Evolutionary conservation across 2,888 invertebrate species (phyloP).

Genomic region (Hipparchia sbordonii): DNA sequence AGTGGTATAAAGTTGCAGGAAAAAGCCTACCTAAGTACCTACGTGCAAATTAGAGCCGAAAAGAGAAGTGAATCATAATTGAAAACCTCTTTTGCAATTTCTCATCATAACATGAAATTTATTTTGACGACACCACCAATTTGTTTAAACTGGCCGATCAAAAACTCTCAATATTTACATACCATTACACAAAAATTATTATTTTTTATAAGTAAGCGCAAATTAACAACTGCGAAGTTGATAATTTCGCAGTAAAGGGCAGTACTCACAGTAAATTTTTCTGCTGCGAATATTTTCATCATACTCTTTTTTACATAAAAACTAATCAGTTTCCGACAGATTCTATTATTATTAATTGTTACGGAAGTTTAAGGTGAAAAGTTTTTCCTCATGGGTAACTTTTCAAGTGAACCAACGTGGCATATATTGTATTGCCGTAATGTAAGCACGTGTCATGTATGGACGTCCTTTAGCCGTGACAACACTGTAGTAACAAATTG

Average conservation of each 20-base stretch:
- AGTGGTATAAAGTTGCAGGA: no score
- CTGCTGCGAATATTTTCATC: not conserved
- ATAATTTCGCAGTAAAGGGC: not conserved
- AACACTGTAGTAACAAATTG: no score
- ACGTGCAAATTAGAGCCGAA: no score
- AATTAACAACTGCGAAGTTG: constrained; percentile 7
- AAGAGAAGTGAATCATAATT: not conserved
- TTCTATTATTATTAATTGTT: no score
- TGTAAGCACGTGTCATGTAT: no score
- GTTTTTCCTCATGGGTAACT: no score
- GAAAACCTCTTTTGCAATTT: not conserved
- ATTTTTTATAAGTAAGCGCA: constrained; percentile 2
- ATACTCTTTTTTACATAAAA: not conserved
- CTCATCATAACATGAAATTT: not conserved
- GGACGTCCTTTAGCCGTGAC: no score
- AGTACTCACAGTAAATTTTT: not conserved
- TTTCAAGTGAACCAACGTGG: no score
- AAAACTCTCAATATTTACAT: not conserved
- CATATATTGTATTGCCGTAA: no score
- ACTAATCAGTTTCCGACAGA: no score
- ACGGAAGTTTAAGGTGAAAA: no score
- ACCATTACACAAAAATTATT: not conserved
- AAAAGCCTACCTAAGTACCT: no score
- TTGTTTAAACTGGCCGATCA: not conserved
- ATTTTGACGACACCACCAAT: not conserved